Conservation (phyloP, 1,140 invertebrate species). For the Ctenoplectra terminalis region DNA sequence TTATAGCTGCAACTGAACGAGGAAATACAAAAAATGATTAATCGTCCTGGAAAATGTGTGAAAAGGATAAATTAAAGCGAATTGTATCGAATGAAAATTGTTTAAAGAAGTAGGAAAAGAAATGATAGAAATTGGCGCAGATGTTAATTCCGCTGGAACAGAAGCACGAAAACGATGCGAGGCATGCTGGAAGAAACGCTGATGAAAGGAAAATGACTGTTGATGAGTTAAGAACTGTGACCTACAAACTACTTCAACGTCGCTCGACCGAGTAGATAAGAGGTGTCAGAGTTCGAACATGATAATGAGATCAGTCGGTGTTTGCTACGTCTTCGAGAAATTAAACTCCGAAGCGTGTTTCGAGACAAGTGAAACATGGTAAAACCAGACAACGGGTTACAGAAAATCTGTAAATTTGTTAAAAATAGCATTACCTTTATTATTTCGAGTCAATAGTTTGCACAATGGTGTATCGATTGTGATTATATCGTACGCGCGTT, state of each 20-base stretch:
- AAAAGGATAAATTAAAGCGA: no score
- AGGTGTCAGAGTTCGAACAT: slow-evolving; percentile 66
- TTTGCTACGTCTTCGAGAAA: slow-evolving; percentile 27
- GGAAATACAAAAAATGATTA: no score
- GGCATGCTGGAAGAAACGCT: background rate
- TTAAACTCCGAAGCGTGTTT: slow-evolving; percentile 2
- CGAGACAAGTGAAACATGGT: background rate
- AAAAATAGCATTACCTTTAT: slow-evolving; percentile 32
- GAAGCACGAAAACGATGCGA: background rate
- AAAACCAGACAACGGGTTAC: background rate
- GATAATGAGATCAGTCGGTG: slow-evolving; percentile 49
- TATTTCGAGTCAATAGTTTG: slow-evolving; percentile 20
- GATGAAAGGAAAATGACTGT: background rate
- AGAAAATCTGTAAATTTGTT: background rate
- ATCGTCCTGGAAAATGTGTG: background rate
- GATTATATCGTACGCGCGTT: background rate
- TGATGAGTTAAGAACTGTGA: slow-evolving; percentile 12
- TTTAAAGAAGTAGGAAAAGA: background rate
- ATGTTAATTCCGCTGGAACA: background rate
- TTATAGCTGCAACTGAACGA: no score
- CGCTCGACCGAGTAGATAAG: slow-evolving; percentile 61
- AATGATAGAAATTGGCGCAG: background rate
- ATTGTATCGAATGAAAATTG: background rate
- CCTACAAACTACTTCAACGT: slow-evolving; percentile 30
- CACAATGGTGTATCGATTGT: no score